Evolutionary conservation across 2,113 vertebrate genomes (phyloP).

Genomic region (Nibea coibor): DNA sequence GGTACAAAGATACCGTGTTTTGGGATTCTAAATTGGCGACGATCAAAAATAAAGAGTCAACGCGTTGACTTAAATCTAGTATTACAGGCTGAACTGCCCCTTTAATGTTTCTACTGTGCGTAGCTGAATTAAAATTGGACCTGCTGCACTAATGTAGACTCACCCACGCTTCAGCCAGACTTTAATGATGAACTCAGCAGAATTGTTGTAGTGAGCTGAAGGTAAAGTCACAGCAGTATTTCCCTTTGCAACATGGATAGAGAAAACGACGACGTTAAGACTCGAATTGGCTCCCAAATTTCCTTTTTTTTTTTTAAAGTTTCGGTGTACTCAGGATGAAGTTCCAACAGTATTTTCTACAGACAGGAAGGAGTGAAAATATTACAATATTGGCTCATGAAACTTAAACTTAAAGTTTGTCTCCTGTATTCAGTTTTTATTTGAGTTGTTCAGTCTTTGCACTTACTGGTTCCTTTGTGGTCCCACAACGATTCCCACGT

Average conservation of each 20-base stretch:
- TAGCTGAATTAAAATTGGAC: constrained; percentile 34
- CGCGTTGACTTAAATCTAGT: not conserved
- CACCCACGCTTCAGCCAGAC: constrained; percentile 37
- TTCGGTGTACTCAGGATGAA: not conserved
- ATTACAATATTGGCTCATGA: not conserved
- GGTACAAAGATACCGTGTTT: constrained; percentile 18
- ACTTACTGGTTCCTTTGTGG: not conserved
- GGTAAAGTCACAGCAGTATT: constrained; percentile 14
- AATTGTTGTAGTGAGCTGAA: constrained; percentile 15
- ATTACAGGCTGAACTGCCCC: constrained; percentile 9
- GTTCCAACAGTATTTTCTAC: constrained; percentile 17
- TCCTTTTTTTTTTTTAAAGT: not conserved
- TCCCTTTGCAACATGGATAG: constrained; percentile 19
- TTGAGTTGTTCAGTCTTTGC: not conserved
- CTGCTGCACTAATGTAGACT: constrained; percentile 51
- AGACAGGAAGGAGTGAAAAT: not conserved
- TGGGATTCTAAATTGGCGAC: constrained; percentile 12
- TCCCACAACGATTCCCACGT: not conserved
- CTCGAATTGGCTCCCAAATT: constrained; percentile 25
- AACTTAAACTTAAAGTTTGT: too few species aligned
- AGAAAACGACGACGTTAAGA: constrained; percentile 6
- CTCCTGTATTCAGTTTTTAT: not conserved
- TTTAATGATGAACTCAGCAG: constrained; percentile 14
- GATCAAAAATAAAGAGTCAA: not conserved
- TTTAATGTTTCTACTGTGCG: constrained; percentile 28